Evolutionary conservation across 2,797 vertebrate species (phyloP).

Genomic region (Rhabdomys pumilio): DNA sequence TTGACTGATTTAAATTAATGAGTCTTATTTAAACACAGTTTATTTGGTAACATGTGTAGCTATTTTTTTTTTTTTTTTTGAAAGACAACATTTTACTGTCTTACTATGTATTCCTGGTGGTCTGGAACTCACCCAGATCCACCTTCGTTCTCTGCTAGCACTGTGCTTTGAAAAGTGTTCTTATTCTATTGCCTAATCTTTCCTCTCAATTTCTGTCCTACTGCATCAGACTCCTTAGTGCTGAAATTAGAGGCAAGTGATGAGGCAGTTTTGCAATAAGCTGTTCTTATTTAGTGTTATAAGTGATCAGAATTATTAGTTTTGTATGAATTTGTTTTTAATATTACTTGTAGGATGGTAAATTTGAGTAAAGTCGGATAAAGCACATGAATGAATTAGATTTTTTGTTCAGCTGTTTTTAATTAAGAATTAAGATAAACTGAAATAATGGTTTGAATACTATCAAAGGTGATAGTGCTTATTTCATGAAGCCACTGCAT

Average conservation of each 20-base stretch:
- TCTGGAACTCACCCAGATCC: not conserved
- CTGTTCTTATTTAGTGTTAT: not conserved
- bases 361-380: constrained; percentile 60
- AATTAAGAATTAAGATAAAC: constrained; percentile 43
- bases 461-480: not conserved
- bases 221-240: not conserved
- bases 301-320: constrained; percentile 54
- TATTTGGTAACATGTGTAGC: not conserved
- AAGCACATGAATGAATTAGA: not conserved
- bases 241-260: not conserved
- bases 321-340: constrained; percentile 57
- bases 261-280: constrained; percentile 43
- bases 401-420: constrained; percentile 46
- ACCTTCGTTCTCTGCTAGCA: no score
- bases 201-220: not conserved
- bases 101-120: not conserved
- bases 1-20: constrained; percentile 8
- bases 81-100: not conserved
- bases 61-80: not conserved
- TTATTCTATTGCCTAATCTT: not conserved
- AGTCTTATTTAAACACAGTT: constrained; percentile 17
- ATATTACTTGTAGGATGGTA: constrained; percentile 43
- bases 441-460: not conserved
- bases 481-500: constrained; percentile 11
- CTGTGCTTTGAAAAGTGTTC: not conserved